Evolutionary conservation across 2,797 vertebrate species (phyloP).

Genomic region (Syncerus caffer): DNA sequence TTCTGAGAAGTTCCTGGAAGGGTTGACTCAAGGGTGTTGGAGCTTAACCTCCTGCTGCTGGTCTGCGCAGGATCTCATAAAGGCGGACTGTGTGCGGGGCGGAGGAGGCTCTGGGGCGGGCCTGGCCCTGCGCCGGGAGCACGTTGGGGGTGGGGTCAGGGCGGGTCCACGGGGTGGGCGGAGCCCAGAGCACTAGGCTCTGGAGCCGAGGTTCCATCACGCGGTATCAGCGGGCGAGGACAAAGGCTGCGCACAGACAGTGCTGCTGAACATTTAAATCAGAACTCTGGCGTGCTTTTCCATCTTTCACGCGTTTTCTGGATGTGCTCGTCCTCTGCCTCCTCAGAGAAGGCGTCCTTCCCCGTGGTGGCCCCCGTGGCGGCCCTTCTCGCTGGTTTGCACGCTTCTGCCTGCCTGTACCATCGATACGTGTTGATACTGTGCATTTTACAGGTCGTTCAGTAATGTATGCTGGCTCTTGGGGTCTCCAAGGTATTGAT

Average conservation of each 20-base stretch:
- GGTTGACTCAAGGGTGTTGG: fast-evolving
- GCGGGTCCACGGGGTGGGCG: fast-evolving
- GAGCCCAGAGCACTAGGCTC: too few species aligned
- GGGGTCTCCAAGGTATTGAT: slow-evolving; percentile 58
- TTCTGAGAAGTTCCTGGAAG: not conserved
- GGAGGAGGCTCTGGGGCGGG: fast-evolving
- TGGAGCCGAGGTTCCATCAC: fast-evolving
- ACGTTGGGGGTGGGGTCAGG: fast-evolving
- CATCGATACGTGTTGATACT: not conserved
- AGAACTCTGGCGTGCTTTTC: not conserved
- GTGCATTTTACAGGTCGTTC: slow-evolving; percentile 52
- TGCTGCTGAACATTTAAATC: not conserved
- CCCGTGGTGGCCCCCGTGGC: not conserved
- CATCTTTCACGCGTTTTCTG: not conserved
- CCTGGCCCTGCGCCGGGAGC: fast-evolving
- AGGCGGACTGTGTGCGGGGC: fast-evolving
- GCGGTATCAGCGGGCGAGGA: fast-evolving
- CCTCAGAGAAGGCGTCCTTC: not conserved
- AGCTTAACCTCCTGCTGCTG: fast-evolving
- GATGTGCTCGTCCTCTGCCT: not conserved
- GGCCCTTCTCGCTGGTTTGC: not conserved
- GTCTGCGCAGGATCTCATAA: fast-evolving
- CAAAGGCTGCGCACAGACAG: fast-evolving
- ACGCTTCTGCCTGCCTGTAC: not conserved
- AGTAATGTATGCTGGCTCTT: not conserved